A percentile compares a stretch with the other conserved stretches of the same genome.
These are phyloP conservation scores for Drosophila eohydei DNA, from an alignment of 2,888 invertebrate species.

Conservation along the genomic window DNA sequence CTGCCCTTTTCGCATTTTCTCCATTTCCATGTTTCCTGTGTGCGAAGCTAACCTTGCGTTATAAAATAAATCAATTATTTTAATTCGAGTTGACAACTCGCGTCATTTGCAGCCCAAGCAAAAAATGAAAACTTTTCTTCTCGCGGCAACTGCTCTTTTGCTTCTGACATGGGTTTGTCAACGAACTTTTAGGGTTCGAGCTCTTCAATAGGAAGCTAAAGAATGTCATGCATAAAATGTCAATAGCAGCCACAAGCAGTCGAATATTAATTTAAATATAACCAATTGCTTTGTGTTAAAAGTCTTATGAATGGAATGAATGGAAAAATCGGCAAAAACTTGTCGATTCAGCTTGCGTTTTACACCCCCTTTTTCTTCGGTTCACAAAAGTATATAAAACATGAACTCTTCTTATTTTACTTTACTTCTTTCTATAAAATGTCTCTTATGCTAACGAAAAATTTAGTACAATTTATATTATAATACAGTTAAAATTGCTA, in stretches of 20 bases:
- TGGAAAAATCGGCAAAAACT: no score
- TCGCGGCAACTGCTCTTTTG: slow-evolving; percentile 55
- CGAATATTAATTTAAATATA: slow-evolving; percentile 24
- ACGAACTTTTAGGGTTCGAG: neutral
- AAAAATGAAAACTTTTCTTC: slow-evolving; percentile 13
- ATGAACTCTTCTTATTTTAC: no score
- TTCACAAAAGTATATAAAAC: no score
- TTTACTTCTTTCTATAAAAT: no score
- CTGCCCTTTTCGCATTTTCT: slow-evolving; percentile 40
- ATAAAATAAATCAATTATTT: slow-evolving; percentile 78
- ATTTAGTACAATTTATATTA: no score
- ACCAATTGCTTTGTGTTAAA: neutral
- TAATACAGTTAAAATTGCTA: neutral
- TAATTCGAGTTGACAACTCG: slow-evolving; percentile 76
- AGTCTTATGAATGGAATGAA: neutral
- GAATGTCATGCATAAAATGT: slow-evolving; percentile 53
- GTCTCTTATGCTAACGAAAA: no score
- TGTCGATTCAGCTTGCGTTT: no score
- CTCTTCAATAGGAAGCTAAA: slow-evolving; percentile 27
- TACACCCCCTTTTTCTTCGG: no score
- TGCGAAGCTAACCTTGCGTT: slow-evolving; percentile 57
- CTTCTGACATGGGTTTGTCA: slow-evolving; percentile 51
- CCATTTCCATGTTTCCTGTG: slow-evolving; percentile 17
- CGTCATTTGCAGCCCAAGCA: slow-evolving; percentile 71
- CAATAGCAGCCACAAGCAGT: slow-evolving; percentile 47